Conservation (phyloP, 2,797 vertebrate genomes). For the Malacoraja senta region DNA sequence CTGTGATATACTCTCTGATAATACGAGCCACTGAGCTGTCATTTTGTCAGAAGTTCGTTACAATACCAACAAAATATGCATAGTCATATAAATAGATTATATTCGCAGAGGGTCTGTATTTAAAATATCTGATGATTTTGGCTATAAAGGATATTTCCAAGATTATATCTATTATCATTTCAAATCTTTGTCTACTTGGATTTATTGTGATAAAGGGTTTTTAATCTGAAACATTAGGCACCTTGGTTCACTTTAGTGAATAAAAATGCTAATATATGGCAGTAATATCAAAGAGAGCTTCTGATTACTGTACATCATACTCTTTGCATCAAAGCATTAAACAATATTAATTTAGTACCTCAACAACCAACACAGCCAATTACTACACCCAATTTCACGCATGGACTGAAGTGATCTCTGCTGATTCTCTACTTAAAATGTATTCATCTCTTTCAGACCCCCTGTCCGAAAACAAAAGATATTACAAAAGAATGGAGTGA, state of each 20-base stretch:
- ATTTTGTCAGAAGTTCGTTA: background rate
- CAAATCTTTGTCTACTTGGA: slow-evolving; percentile 2
- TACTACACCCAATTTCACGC: slow-evolving; percentile 52
- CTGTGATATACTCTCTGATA: background rate
- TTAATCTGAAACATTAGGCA: slow-evolving; percentile 14
- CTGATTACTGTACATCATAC: slow-evolving; percentile 45
- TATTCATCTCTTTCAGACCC: slow-evolving; percentile 25
- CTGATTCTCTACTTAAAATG: slow-evolving; percentile 33
- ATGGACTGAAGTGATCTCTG: slow-evolving; percentile 43
- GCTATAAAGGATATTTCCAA: background rate
- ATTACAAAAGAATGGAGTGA: slow-evolving; percentile 2
- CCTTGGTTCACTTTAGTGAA: slow-evolving; percentile 43
- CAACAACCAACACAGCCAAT: slow-evolving; percentile 46
- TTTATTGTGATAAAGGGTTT: background rate
- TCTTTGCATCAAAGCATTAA: slow-evolving; percentile 44
- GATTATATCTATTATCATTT: background rate
- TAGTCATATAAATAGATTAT: background rate
- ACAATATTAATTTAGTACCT: slow-evolving; percentile 44
- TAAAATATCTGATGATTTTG: slow-evolving; percentile 8
- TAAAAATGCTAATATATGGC: slow-evolving; percentile 48
- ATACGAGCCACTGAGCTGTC: background rate
- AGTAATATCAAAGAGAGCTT: slow-evolving; percentile 45
- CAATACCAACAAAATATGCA: background rate
- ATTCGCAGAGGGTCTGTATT: background rate
- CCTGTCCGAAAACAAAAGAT: slow-evolving; percentile 17